Percentiles rank a stretch among this genome's conserved stretches.
phyloP scores from a whole-genome alignment of 1,140 invertebrate species.

The Ceratoteleas bidentatus region DNA sequence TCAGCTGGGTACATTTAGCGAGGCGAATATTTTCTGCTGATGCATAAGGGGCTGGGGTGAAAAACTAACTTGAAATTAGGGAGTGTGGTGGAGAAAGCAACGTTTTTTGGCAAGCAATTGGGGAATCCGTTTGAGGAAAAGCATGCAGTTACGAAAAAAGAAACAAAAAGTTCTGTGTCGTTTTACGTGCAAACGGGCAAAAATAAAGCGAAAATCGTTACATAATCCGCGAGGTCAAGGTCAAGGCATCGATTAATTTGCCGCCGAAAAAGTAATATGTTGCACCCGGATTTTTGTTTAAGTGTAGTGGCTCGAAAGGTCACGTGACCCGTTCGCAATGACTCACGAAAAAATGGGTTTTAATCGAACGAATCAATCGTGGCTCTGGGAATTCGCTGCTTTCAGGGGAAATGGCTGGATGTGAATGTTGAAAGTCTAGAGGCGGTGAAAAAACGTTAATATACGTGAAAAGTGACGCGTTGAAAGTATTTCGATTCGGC shows the following conservation, averaged over 20 bases:
- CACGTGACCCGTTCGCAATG: not conserved
- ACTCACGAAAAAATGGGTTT: slow-evolving; percentile 1
- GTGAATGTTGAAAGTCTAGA: not conserved
- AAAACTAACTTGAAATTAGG: too few species aligned
- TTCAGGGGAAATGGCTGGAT: too few species aligned
- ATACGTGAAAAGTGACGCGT: not conserved
- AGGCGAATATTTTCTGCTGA: not conserved
- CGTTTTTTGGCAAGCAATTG: not conserved
- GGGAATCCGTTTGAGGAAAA: too few species aligned
- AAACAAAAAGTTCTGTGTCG: slow-evolving; percentile 20
- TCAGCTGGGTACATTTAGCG: not conserved
- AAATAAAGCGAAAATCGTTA: slow-evolving; percentile 57
- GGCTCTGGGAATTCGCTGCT: not conserved
- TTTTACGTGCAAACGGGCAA: slow-evolving; percentile 29
- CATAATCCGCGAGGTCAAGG: slow-evolving; percentile 54
- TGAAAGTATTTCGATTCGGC: slow-evolving; percentile 14
- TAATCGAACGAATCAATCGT: slow-evolving; percentile 4
- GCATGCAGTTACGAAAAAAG: too few species aligned
- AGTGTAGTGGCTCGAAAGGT: slow-evolving; percentile 2
- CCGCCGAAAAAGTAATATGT: slow-evolving; percentile 43
- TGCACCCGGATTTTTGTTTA: slow-evolving; percentile 29
- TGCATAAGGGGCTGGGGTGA: too few species aligned
- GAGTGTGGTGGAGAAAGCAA: not conserved
- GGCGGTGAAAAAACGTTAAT: not conserved
- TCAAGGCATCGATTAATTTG: slow-evolving; percentile 60